Evolutionary conservation across 1,140 invertebrate species (phyloP).

Genomic region (Macrobrachium nipponense): DNA sequence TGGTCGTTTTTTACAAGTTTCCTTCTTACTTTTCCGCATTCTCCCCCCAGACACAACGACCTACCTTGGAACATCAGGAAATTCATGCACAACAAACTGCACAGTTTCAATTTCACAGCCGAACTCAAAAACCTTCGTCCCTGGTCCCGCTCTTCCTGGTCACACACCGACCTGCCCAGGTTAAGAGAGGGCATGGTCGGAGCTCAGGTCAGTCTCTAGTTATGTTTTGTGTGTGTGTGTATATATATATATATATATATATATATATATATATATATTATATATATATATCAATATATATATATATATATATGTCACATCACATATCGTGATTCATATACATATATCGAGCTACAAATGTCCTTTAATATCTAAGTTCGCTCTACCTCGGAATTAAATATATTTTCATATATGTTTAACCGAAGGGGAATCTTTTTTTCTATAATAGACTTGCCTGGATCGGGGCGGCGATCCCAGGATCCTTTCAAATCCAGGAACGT

Average conservation of each 20-base stretch:
- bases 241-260: slow-evolving; percentile 2
- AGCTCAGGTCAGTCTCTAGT: slow-evolving; percentile 72
- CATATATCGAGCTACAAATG: neutral
- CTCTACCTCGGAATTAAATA: neutral
- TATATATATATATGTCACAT: slow-evolving; percentile 16
- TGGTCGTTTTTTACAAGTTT: too few relatives aligned
- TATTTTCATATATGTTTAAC: too few relatives aligned
- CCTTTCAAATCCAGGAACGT: too few relatives aligned
- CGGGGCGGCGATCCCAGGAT: neutral
- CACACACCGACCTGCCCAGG: slow-evolving; percentile 81
- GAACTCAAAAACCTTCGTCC: slow-evolving; percentile 68
- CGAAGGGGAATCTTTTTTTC: neutral
- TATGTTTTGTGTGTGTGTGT: neutral
- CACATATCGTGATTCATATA: neutral
- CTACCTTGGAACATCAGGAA: slow-evolving; percentile 48
- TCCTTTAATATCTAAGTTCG: neutral
- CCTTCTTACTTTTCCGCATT: too few relatives aligned
- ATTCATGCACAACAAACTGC: slow-evolving; percentile 53
- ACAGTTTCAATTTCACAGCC: slow-evolving; percentile 50
- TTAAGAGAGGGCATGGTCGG: slow-evolving; percentile 73
- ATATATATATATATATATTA: slow-evolving; percentile 2
- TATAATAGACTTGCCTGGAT: neutral
- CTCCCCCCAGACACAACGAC: slow-evolving; percentile 37
- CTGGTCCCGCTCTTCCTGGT: slow-evolving; percentile 83
- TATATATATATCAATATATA: too few relatives aligned